phyloP scores from a whole-genome alignment of 2,113 vertebrate species.

The Oreochromis tanganicae region DNA sequence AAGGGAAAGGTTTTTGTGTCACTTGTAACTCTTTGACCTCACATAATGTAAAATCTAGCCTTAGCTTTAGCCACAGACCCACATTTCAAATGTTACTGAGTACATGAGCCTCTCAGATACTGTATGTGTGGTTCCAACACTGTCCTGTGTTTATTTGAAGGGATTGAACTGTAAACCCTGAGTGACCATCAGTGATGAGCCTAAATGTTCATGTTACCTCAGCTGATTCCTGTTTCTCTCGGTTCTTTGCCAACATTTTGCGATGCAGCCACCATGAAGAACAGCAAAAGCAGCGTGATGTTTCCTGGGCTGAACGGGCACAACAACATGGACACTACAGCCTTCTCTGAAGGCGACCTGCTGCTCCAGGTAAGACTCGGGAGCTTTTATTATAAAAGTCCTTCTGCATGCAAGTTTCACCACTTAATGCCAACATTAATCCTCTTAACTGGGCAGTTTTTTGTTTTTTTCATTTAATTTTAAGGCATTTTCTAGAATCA shows the following conservation, averaged over 20 bases:
- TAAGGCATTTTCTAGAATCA: not conserved
- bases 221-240: not conserved
- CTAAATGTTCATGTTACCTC: not conserved
- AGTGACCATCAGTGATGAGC: no score
- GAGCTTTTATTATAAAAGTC: not conserved
- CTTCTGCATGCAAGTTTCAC: not conserved
- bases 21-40: not conserved
- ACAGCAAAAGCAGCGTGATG: not conserved
- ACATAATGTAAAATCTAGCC: not conserved
- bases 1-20: no score
- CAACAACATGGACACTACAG: not conserved
- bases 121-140: not conserved
- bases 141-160: not conserved
- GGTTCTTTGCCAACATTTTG: not conserved
- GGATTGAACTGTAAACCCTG: no score
- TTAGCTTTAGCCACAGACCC: not conserved
- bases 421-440: not conserved
- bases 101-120: not conserved
- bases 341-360: conserved; percentile 74
- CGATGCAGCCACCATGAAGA: conserved; percentile 58
- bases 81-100: not conserved
- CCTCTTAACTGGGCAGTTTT: not conserved
- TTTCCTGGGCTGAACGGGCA: not conserved
- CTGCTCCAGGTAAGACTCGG: conserved; percentile 73
- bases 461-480: not conserved